Conservation (phyloP, 2,888 invertebrate genomes). For the Apoderus coryli region DNA sequence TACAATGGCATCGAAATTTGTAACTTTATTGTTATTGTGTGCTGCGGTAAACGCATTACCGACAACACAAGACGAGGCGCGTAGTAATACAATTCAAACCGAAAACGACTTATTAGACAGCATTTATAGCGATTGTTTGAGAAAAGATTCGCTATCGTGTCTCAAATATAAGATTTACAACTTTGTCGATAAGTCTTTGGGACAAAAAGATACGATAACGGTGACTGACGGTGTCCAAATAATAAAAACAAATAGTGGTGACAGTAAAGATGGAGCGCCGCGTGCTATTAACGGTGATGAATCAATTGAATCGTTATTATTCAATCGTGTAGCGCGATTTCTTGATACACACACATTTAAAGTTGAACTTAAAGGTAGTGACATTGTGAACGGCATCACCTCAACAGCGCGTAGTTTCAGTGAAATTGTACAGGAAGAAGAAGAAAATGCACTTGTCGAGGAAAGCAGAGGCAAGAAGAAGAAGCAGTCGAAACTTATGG, state of each 20-base stretch:
- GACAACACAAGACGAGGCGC: slow-evolving; percentile 43
- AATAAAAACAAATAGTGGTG: slow-evolving; percentile 55
- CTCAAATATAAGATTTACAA: slow-evolving; percentile 78
- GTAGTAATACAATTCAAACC: slow-evolving; percentile 43
- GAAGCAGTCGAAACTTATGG: slow-evolving; percentile 64
- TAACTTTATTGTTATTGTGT: no score
- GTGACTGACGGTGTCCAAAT: slow-evolving; percentile 74
- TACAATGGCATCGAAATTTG: no score
- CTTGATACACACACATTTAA: slow-evolving; percentile 68
- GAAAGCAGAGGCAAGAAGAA: slow-evolving; percentile 64
- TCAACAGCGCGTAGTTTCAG: slow-evolving; percentile 68
- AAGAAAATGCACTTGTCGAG: slow-evolving; percentile 47
- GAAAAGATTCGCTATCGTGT: slow-evolving; percentile 72
- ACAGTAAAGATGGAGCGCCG: slow-evolving; percentile 64
- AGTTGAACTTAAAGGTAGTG: slow-evolving; percentile 71
- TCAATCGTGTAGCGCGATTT: slow-evolving; percentile 58
- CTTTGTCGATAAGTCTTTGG: slow-evolving; percentile 72
- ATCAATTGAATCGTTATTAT: slow-evolving; percentile 46
- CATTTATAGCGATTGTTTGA: slow-evolving; percentile 62
- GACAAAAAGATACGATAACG: slow-evolving; percentile 65
- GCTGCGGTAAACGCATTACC: slow-evolving; percentile 48
- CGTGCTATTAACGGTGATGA: slow-evolving; percentile 52
- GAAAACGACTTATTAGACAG: slow-evolving; percentile 68
- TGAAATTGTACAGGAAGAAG: slow-evolving; percentile 51
- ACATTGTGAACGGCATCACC: slow-evolving; percentile 65